Conservation (phyloP, 2,797 vertebrate genomes). For the Lindbergichthys nudifrons region DNA sequence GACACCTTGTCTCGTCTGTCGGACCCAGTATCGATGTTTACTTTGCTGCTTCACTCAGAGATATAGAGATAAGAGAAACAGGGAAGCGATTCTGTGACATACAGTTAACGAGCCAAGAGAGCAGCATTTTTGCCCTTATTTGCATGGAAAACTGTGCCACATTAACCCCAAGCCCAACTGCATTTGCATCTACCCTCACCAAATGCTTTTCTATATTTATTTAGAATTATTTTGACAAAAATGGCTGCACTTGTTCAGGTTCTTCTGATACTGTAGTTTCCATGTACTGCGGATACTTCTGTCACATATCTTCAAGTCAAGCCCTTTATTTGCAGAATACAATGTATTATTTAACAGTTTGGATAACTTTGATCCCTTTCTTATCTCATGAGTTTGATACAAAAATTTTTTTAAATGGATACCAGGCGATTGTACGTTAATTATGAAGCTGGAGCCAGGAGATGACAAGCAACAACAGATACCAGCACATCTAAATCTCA, state of each 20-base stretch:
- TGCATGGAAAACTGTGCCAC: not conserved
- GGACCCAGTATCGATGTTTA: constrained; percentile 57
- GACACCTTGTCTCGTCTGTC: constrained; percentile 49
- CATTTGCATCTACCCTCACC: constrained; percentile 2
- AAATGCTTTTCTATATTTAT: not conserved
- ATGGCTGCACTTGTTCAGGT: not conserved
- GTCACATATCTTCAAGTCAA: not conserved
- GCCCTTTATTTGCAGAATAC: not conserved
- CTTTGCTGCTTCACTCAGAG: constrained; percentile 33
- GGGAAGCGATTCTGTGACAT: constrained; percentile 5
- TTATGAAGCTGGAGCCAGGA: not conserved
- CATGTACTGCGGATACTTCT: not conserved
- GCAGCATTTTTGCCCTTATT: not conserved
- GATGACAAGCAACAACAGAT: not conserved
- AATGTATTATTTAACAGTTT: not conserved
- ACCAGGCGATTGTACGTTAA: not conserved
- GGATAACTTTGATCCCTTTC: not conserved
- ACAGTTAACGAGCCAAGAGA: constrained; percentile 16
- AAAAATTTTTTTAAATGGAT: not conserved
- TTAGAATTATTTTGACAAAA: not conserved
- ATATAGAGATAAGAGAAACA: constrained; percentile 34
- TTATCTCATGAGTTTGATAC: not conserved
- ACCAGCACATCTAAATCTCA: not conserved
- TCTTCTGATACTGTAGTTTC: not conserved
- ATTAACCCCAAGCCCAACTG: not conserved